Percentiles rank a stretch among this genome's conserved stretches.
These are phyloP conservation scores for Drosophila anomelani DNA, from an alignment of 2,888 invertebrate genomes.

Conservation along the genomic window DNA sequence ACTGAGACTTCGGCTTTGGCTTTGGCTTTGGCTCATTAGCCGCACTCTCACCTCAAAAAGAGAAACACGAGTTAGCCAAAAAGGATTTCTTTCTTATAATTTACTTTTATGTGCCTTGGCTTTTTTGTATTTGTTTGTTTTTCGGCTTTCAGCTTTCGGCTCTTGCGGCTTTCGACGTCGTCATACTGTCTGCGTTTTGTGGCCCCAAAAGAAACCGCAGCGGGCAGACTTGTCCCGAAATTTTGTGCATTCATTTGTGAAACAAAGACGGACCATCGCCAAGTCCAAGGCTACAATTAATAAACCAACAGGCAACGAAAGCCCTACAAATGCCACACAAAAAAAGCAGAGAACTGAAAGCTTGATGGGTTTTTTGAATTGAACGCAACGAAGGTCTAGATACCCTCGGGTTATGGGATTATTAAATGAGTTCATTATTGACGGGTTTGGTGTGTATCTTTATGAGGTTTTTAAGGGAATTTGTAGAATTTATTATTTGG, in stretches of 20 bases:
- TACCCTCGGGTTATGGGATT: slow-evolving; percentile 17
- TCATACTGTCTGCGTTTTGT: slow-evolving; percentile 78
- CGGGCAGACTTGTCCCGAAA: slow-evolving; percentile 59
- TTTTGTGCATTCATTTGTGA: slow-evolving; percentile 79
- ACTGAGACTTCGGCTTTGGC: slow-evolving; percentile 14
- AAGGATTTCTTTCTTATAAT: slow-evolving; percentile 36
- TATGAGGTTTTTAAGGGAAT: not conserved
- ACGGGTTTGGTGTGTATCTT: slow-evolving; percentile 2
- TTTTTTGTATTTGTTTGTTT: slow-evolving; percentile 40
- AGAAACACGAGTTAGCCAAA: slow-evolving; percentile 59
- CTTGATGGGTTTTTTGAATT: slow-evolving; percentile 1
- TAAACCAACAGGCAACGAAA: slow-evolving; percentile 61
- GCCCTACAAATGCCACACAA: slow-evolving; percentile 67
- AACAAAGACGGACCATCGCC: slow-evolving; percentile 58
- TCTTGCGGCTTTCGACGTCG: slow-evolving; percentile 57
- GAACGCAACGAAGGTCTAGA: slow-evolving; percentile 2
- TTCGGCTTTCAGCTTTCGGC: slow-evolving; percentile 44
- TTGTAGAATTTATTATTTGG: not conserved
- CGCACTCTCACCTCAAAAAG: slow-evolving; percentile 61
- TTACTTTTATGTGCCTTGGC: slow-evolving; percentile 34
- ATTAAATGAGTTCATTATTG: slow-evolving; percentile 20
- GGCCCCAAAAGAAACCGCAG: slow-evolving; percentile 65
- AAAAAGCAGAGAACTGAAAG: slow-evolving; percentile 40
- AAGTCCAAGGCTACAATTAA: slow-evolving; percentile 78
- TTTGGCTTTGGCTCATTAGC: slow-evolving; percentile 60